A percentile compares a stretch with the other conserved stretches of the same genome.
phyloP scores from a whole-genome alignment of 92 coral and sea anemone species.

The Phymanthus crucifer region DNA sequence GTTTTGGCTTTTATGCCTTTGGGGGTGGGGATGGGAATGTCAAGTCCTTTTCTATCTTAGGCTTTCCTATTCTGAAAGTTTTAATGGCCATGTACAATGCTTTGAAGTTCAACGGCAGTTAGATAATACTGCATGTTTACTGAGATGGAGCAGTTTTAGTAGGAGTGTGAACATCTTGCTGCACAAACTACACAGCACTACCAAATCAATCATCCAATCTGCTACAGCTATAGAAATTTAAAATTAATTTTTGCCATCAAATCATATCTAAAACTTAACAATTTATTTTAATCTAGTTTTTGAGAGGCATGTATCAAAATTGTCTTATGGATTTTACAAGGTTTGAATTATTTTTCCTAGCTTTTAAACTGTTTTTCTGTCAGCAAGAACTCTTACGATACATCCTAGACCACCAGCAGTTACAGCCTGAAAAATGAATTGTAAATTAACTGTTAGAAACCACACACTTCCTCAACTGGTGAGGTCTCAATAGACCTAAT shows the following conservation, averaged over 20 bases:
- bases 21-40: too few species aligned
- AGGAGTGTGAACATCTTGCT: too few species aligned
- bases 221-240: not conserved
- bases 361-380: slow-evolving; percentile 81
- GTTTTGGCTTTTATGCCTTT: too few species aligned
- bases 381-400: slow-evolving; percentile 90
- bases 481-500: too few species aligned
- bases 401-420: slow-evolving; percentile 86
- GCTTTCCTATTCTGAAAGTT: too few species aligned
- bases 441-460: not conserved
- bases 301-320: not conserved
- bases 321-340: not conserved
- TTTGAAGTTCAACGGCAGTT: too few species aligned
- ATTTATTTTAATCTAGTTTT: not conserved
- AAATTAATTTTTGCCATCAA: not conserved
- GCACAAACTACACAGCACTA: not conserved
- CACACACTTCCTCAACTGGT: too few species aligned
- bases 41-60: too few species aligned
- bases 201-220: not conserved
- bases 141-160: too few species aligned
- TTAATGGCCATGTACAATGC: too few species aligned
- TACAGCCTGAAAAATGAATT: slow-evolving; percentile 61
- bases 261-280: not conserved
- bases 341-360: not conserved
- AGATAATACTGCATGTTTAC: too few species aligned